Conservation (phyloP, 2,797 vertebrate species). For the Tauraco hartlaubi region DNA sequence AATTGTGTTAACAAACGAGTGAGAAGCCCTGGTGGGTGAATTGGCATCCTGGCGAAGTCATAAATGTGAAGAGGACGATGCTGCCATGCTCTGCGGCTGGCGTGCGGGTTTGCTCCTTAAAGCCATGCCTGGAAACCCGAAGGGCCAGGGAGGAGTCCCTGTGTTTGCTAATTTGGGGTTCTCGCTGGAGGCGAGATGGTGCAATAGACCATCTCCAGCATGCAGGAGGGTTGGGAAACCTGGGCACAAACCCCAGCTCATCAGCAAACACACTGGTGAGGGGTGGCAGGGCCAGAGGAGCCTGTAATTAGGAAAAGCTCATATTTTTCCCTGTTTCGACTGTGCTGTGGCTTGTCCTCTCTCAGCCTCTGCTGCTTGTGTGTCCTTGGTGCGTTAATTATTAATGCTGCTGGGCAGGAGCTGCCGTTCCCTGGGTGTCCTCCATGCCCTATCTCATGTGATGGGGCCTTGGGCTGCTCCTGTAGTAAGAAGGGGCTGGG, state of each 20-base stretch:
- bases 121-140: not conserved
- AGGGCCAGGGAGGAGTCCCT: not conserved
- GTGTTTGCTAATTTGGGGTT: not conserved
- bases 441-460: rapidly evolving
- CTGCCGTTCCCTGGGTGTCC: not conserved
- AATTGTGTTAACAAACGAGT: constrained; percentile 32
- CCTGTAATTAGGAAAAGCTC: not conserved
- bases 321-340: rapidly evolving
- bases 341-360: not conserved
- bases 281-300: not conserved
- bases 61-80: constrained; percentile 45
- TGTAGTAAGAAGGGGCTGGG: not conserved
- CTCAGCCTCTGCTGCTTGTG: not conserved
- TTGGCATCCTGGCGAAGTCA: constrained; percentile 55
- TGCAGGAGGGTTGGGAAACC: not conserved
- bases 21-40: constrained; percentile 35
- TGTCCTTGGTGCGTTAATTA: not conserved
- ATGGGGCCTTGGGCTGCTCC: not conserved
- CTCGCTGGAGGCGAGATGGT: not conserved
- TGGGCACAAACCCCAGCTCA: not conserved
- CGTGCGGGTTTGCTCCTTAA: not conserved
- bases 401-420: not conserved
- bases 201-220: not conserved
- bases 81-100: not conserved
- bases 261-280: rapidly evolving